Evolutionary conservation across 1,140 invertebrate genomes (phyloP).

Genomic region (Achatina immaculata): DNA sequence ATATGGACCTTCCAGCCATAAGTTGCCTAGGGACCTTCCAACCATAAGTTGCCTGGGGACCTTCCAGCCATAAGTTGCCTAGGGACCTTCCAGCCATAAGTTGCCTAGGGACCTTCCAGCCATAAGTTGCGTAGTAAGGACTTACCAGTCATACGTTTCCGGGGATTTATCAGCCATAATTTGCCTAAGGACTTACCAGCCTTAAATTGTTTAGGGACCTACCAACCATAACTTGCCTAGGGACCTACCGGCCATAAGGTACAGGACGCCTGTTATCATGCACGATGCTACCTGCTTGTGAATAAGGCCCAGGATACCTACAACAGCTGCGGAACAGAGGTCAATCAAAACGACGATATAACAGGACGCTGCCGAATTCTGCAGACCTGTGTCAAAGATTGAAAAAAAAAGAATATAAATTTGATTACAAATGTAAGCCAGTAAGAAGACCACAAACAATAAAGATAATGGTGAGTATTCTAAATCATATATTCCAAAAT

Average conservation of each 20-base stretch:
- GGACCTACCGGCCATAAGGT: slow-evolving; percentile 58
- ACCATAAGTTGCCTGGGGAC: no score
- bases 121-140: no score
- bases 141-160: no score
- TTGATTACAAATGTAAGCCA: background rate
- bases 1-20: no score
- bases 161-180: no score
- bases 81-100: no score
- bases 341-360: slow-evolving; percentile 61
- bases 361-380: slow-evolving; percentile 62
- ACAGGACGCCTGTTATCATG: slow-evolving; percentile 60
- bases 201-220: no score
- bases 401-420: background rate
- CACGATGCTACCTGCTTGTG: slow-evolving; percentile 60
- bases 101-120: no score
- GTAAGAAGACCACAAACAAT: background rate
- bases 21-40: no score
- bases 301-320: slow-evolving; percentile 52
- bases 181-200: no score
- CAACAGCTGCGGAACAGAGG: slow-evolving; percentile 51
- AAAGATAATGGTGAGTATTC: background rate
- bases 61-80: no score
- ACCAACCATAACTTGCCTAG: no score
- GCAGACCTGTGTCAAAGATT: slow-evolving; percentile 47
- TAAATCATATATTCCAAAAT: background rate